These are phyloP conservation scores for Synanthedon tipuliformis DNA, from an alignment of 2,888 invertebrate species.

Conservation along the genomic window DNA sequence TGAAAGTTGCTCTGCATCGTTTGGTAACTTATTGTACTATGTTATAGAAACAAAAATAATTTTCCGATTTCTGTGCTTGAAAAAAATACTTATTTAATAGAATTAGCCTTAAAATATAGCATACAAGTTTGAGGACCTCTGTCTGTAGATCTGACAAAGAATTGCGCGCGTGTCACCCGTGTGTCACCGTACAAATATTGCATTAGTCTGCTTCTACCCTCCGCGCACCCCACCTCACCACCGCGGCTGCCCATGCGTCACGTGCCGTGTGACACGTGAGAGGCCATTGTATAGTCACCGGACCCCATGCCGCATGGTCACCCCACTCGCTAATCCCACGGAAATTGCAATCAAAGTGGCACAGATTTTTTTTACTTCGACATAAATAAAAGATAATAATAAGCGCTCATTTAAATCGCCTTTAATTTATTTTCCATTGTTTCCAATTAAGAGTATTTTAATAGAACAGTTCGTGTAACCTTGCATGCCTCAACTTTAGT, in stretches of 20 bases:
- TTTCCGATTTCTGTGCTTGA: too few relatives aligned
- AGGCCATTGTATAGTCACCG: slow-evolving; percentile 37
- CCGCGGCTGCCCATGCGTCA: slow-evolving; percentile 21
- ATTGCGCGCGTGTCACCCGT: slow-evolving; percentile 57
- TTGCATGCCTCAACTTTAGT: too few relatives aligned
- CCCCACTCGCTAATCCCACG: slow-evolving; percentile 48
- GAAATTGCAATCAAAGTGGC: slow-evolving; percentile 41
- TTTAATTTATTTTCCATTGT: too few relatives aligned
- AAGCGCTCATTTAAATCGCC: too few relatives aligned
- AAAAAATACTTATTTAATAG: too few relatives aligned
- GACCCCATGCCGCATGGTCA: slow-evolving; percentile 33
- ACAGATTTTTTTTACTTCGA: slow-evolving; percentile 26
- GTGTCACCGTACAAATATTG: slow-evolving; percentile 65
- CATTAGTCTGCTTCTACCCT: slow-evolving; percentile 33
- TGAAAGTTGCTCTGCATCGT: too few relatives aligned
- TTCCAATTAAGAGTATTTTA: too few relatives aligned
- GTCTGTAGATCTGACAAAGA: slow-evolving; percentile 46
- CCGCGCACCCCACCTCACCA: slow-evolving; percentile 9
- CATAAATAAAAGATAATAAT: neutral
- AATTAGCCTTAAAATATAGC: slow-evolving; percentile 1
- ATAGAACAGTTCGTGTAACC: too few relatives aligned
- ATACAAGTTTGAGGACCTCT: slow-evolving; percentile 33
- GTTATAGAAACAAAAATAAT: too few relatives aligned
- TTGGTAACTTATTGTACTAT: too few relatives aligned
- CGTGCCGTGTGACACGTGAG: slow-evolving; percentile 24